phyloP scores from a whole-genome alignment of 1,140 invertebrate genomes.

The Conus betulinus region DNA sequence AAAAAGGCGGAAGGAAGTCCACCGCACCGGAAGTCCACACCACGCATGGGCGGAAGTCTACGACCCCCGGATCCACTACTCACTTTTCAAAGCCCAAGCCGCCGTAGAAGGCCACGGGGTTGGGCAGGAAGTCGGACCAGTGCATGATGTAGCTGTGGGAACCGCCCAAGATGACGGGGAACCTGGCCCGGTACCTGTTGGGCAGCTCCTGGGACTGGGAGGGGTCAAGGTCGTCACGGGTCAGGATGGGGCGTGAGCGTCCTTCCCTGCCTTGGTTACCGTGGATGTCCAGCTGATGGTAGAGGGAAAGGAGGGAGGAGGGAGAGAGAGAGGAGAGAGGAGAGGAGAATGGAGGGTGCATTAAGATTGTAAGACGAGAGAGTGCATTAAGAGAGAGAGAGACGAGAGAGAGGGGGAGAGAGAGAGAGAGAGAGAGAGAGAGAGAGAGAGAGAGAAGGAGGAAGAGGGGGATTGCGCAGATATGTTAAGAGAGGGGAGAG shows the following conservation, averaged over 20 bases:
- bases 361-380: neutral
- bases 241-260: neutral
- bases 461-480: too few species aligned
- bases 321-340: neutral
- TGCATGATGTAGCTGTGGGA: slow-evolving; percentile 32
- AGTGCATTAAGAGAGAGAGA: neutral
- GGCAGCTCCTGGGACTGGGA: neutral
- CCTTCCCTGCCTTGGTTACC: neutral
- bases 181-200: neutral
- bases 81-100: slow-evolving; percentile 35
- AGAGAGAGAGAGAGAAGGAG: too few species aligned
- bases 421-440: neutral
- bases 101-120: slow-evolving; percentile 4
- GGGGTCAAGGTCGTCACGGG: neutral
- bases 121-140: slow-evolving; percentile 29
- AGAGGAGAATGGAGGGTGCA: too few species aligned
- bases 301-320: neutral
- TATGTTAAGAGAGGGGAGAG: too few species aligned
- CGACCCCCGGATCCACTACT: too few species aligned
- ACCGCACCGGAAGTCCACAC: too few species aligned
- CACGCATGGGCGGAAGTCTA: too few species aligned
- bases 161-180: slow-evolving; percentile 29
- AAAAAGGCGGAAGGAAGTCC: too few species aligned
- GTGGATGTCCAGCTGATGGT: neutral
- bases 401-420: neutral